phyloP scores from a whole-genome alignment of 2,113 vertebrate species.

The Manacus vitellinus region DNA sequence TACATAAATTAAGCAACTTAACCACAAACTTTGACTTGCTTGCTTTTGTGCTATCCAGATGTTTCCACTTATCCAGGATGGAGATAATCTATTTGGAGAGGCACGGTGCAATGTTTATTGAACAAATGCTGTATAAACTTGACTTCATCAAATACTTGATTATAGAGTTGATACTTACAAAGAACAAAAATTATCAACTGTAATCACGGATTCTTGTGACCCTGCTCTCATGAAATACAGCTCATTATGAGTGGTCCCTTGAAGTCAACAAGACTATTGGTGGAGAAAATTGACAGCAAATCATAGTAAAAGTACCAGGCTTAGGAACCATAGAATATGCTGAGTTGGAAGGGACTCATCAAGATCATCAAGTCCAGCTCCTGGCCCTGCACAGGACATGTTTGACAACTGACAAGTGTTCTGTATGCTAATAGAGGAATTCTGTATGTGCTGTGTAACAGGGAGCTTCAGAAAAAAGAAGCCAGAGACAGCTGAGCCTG shows the following conservation, averaged over 20 bases:
- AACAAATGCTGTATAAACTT: neutral
- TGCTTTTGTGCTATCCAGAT: neutral
- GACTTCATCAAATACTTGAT: neutral
- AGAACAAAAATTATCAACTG: neutral
- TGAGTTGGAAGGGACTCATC: neutral
- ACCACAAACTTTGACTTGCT: neutral
- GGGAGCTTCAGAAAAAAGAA: neutral
- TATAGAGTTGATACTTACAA: neutral
- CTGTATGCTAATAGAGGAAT: neutral
- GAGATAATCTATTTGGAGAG: neutral
- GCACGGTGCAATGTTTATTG: neutral
- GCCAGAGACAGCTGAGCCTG: neutral
- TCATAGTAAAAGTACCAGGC: neutral
- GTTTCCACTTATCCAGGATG: neutral
- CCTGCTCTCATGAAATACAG: neutral
- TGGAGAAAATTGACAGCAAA: neutral
- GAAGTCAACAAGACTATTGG: neutral
- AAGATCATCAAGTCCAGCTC: fast-evolving
- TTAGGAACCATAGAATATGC: neutral
- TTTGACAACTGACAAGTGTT: neutral
- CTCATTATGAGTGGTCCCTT: neutral
- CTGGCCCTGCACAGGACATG: neutral
- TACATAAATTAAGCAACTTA: neutral
- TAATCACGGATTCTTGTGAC: neutral
- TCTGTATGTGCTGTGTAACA: neutral